These are phyloP conservation scores for Myotis planiceps DNA, from an alignment of 2,797 vertebrate species.

Conservation along the genomic window DNA sequence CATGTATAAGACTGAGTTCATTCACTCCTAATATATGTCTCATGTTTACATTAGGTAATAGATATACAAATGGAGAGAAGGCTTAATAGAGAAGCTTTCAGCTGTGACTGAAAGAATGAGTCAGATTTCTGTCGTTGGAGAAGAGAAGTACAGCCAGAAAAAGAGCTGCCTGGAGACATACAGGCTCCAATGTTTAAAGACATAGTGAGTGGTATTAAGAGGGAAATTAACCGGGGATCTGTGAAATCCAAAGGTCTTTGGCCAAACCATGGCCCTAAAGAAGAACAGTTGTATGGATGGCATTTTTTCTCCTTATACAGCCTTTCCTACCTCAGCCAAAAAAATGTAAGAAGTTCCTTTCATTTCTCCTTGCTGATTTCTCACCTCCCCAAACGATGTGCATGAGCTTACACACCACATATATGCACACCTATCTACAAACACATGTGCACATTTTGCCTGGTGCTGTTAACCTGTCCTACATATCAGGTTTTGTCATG, in stretches of 20 bases:
- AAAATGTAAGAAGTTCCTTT: background rate
- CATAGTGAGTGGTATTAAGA: background rate
- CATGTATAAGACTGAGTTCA: background rate
- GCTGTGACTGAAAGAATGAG: background rate
- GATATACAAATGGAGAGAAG: background rate
- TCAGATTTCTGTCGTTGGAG: background rate
- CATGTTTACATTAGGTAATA: background rate
- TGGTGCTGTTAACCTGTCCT: background rate
- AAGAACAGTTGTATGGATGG: background rate
- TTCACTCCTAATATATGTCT: constrained; percentile 5
- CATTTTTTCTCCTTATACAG: background rate
- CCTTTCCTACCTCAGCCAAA: background rate
- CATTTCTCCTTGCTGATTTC: background rate
- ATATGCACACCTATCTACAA: too few species aligned
- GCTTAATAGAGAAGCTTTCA: background rate
- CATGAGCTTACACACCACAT: background rate
- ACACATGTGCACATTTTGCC: background rate
- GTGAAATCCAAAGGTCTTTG: constrained; percentile 22
- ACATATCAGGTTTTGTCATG: background rate
- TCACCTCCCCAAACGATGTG: background rate
- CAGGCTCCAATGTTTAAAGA: background rate
- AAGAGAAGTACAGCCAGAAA: constrained; percentile 16
- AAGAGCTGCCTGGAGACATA: background rate
- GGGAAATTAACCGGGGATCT: background rate
- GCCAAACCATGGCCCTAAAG: background rate